Evolutionary conservation across 2,888 invertebrate genomes (phyloP).

Genomic region (Anaspis maculata): DNA sequence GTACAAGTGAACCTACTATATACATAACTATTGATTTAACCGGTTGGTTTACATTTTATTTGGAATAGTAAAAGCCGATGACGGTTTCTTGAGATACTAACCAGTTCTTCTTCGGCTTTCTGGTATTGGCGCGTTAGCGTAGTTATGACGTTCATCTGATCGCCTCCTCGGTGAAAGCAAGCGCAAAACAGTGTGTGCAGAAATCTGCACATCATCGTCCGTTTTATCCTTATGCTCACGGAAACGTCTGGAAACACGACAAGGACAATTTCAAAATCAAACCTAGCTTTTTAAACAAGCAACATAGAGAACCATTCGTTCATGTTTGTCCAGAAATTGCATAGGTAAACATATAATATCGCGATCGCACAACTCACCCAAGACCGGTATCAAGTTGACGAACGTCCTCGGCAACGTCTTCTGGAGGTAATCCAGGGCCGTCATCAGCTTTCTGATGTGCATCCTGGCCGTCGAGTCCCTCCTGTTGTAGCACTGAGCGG

Average conservation of each 20-base stretch:
- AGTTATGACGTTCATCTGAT: slow-evolving; percentile 52
- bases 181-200: slow-evolving; percentile 65
- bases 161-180: slow-evolving; percentile 58
- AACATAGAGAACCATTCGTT: neutral
- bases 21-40: too few relatives aligned
- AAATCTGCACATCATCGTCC: slow-evolving; percentile 58
- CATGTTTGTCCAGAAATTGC: neutral
- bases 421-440: slow-evolving; percentile 59
- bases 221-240: slow-evolving; percentile 56
- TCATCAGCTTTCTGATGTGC: slow-evolving; percentile 54
- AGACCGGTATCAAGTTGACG: slow-evolving; percentile 61
- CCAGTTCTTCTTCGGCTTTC: slow-evolving; percentile 54
- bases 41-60: too few relatives aligned
- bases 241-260: slow-evolving; percentile 64
- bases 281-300: neutral
- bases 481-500: slow-evolving; percentile 57
- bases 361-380: slow-evolving; percentile 43
- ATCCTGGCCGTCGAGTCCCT: slow-evolving; percentile 52
- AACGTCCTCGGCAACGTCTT: slow-evolving; percentile 58
- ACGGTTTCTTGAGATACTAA: slow-evolving; percentile 37
- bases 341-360: neutral
- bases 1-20: neutral
- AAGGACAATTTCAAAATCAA: slow-evolving; percentile 4
- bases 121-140: slow-evolving; percentile 56
- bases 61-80: too few relatives aligned